Percentiles rank a stretch among this genome's conserved stretches.
These are phyloP conservation scores for Recurvirostra avosetta DNA, from an alignment of 2,113 vertebrate species.

Conservation along the genomic window DNA sequence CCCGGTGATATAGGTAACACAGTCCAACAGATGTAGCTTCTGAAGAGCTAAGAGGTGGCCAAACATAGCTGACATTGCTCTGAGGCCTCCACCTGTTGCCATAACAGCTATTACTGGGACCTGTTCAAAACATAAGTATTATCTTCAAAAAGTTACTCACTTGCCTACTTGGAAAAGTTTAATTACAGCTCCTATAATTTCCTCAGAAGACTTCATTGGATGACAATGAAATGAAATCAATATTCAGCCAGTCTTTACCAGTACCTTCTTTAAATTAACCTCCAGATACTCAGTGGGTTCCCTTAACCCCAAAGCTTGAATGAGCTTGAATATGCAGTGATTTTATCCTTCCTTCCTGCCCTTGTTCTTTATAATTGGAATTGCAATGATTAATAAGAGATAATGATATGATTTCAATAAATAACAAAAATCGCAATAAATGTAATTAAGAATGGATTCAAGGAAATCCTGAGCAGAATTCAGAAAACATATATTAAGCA, in stretches of 20 bases:
- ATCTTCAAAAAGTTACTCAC: neutral
- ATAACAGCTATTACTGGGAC: slow-evolving; percentile 83
- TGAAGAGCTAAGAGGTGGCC: slow-evolving; percentile 81
- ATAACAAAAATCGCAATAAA: neutral
- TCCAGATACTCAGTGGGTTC: neutral
- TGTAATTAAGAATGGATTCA: neutral
- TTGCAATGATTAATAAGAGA: neutral
- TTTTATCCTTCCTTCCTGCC: neutral
- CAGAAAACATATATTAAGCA: neutral
- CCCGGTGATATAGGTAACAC: slow-evolving; percentile 79
- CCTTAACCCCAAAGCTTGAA: neutral
- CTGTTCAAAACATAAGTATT: slow-evolving; percentile 69
- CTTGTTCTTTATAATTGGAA: neutral
- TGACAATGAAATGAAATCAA: neutral
- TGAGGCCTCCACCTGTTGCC: slow-evolving; percentile 83
- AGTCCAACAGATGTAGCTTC: slow-evolving; percentile 80
- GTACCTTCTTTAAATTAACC: neutral
- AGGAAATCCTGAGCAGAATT: neutral
- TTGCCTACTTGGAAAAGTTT: neutral
- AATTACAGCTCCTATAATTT: neutral
- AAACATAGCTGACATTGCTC: slow-evolving; percentile 83
- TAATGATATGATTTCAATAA: neutral
- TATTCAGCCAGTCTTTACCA: neutral
- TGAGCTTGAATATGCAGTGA: neutral
- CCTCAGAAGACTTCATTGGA: neutral